Base-by-base conservation (phyloP, 2,888 invertebrate species). In the Oligia fasciuncula region DNA sequence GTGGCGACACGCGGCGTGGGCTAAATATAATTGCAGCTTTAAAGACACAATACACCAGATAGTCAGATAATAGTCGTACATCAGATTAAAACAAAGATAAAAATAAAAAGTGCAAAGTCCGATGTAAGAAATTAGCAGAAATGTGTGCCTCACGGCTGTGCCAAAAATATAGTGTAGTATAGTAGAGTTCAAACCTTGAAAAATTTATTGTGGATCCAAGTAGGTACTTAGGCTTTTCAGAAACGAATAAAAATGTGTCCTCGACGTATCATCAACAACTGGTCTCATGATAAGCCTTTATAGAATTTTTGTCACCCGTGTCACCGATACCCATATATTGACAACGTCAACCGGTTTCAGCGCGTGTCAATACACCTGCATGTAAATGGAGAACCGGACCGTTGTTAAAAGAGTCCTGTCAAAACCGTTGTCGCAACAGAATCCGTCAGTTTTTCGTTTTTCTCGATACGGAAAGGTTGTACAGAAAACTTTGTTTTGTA, bases 401-500 rank as follows among this genome's bases (percentile, higher is more conserved):
- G 70, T 79, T 79, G 80, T 79, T 82, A 80, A 75, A 72, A 79
- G 65, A 79, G 63, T 63, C 19, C 72, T 80, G 86, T 86, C 81
- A 85, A 83, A 84, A 84, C 83, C 75, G 67, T 79, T 82, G 66
- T 83, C 77, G 57, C 73, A 63, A 76, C 77, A 71, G 72, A 80
- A 84, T 80, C 75, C 66, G 67, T 81, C 73, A 75, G 70, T 81
- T 77, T 69, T 40, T 57, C 68, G 68, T 81, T 79, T 76, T 46
- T 60, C 54, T 71, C 75, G 70, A 79, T 76, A 72, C 65, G 23
- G 29, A 68, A 81, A 81, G 70, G 76, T 74, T 84, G 63, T 73
- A 78, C 76, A 76, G 80, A 84, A 81, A 89, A 89, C 82, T 83
- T 87, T 89, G 88, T 89, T 89, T 85, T 86, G 82, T 84, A 84